Evolutionary conservation across 2,888 invertebrate genomes (phyloP), one percentile per base, ranked within the genome.

Genomic region (Pseudococcus viburni): DNA sequence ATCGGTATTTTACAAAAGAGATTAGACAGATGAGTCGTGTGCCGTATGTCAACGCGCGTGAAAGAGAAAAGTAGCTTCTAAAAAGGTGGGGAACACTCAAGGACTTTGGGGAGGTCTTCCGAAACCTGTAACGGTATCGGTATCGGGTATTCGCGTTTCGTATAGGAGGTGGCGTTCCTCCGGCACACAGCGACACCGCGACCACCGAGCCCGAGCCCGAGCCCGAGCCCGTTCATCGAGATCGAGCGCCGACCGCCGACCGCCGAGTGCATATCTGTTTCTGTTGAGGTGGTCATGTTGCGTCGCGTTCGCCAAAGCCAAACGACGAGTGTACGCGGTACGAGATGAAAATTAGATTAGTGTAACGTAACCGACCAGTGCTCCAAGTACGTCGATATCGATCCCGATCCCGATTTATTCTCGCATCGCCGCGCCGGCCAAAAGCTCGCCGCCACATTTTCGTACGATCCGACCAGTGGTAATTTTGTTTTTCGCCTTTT

Each of bases 201-300:
- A 77, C 77, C 48, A 77, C 42, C 17, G 55, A 55, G 55, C 17
- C 55, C n/a, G 55, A n/a, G 55, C 17, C 55, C 55, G 55, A 55
- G n/a, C 55, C 33, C 51, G 55, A 55, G 55, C 55, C 48, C 48
- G 48, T n/a, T 12, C 8, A 17, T 17, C 51, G 15, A 51, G n/a
- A 51, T 51, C 51, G 51, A n/a, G n/a, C 55, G n/a, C 9, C 33
- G 86, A 86, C 68, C 55, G n/a, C 9, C 33, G 86, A 86, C 68
- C 55, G 55, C n/a, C 55, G 73, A 86, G 73, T 86, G 86, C 73
- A 87, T 87, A 73, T 55, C 55, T 55, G 55, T 55, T 55, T 87
- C 87, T 77, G 77, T 87, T 87, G 87, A 87, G 87, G 80, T 87
- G 87, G 87, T 87, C 87, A 87, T 77, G 87, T 87, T 68, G 86